A percentile compares a stretch with the other conserved stretches of the same genome.
These are phyloP conservation scores for Merodon equestris DNA, from an alignment of 2,888 invertebrate genomes.

Conservation along the genomic window DNA sequence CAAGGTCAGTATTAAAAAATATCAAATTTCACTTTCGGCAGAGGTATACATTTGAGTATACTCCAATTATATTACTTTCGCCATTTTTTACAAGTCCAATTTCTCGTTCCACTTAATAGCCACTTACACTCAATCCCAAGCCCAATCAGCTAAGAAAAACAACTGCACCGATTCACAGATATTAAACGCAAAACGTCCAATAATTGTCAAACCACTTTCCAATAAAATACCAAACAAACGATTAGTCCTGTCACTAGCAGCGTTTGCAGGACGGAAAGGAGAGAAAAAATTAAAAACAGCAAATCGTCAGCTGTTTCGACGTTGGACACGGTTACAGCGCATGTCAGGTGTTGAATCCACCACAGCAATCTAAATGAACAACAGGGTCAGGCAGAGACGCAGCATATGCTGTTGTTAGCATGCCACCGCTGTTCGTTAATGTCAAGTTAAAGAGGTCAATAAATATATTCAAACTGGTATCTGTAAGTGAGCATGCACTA, in stretches of 20 bases:
- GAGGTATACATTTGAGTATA: no score
- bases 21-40: no score
- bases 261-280: neutral
- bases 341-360: slow-evolving; percentile 19
- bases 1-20: no score
- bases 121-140: neutral
- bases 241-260: slow-evolving; percentile 27
- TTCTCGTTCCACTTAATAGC: neutral
- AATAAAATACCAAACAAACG: slow-evolving; percentile 52
- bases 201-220: slow-evolving; percentile 38
- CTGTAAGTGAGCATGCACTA: no score
- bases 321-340: slow-evolving; percentile 41
- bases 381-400: slow-evolving; percentile 25
- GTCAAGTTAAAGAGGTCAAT: slow-evolving; percentile 63
- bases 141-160: no score
- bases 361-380: neutral
- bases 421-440: slow-evolving; percentile 21
- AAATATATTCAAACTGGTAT: slow-evolving; percentile 26
- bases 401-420: neutral
- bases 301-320: slow-evolving; percentile 52
- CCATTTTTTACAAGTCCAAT: no score
- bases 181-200: slow-evolving; percentile 26
- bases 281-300: no score
- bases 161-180: slow-evolving; percentile 9
- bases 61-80: no score